Base-by-base conservation (phyloP, 2,888 invertebrate genomes). In the Drosophila leonis region DNA sequence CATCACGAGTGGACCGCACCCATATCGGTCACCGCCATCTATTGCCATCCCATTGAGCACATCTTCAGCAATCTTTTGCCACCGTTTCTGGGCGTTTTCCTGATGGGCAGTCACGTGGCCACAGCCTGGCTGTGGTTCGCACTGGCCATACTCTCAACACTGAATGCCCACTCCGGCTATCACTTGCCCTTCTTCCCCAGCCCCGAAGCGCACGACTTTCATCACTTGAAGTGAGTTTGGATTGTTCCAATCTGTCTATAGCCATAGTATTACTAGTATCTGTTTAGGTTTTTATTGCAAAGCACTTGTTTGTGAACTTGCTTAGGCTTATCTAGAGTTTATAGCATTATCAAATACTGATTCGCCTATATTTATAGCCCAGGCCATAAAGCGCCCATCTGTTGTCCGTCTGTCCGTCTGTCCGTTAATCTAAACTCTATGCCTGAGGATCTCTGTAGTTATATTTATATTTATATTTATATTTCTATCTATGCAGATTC, bases 1-100 rank as follows among this genome's bases (percentile, higher is more conserved):
- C 97, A 97, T 92, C 97, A 97, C 85, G 97, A 97, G 92, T 97
- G 97, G 97, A 97, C 96, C 2, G 96, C 97, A 0, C 97, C 97
- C 0, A 95, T 97, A 59, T 96, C 97, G n/a, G 95, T 97, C 5
- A 96, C 96, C 0, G 95, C 96, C 15, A 94, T 97, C 46, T 97
- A 97, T 92, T 96, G 96, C 82, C 97, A 97, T 93, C 97, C 97
- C 0, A 91, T 96, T 48, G 95, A 96, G 87, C 97, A 97, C 91
- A 93, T 97, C 64, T 94, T 97, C 74, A 96, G 96, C 51, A 97
- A 97, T 93, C 91, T 97, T 65, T 80, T 97, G 65, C 97, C 97
- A 27, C 96, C 96, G 4, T 95, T 96, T 82, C 90, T 97, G 69
- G 97, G 97, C 82, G 96, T 95, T 15, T 94, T 95, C 75, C 90